Conservation (phyloP, 1,140 invertebrate genomes). For the Zaprionus ornatus region DNA sequence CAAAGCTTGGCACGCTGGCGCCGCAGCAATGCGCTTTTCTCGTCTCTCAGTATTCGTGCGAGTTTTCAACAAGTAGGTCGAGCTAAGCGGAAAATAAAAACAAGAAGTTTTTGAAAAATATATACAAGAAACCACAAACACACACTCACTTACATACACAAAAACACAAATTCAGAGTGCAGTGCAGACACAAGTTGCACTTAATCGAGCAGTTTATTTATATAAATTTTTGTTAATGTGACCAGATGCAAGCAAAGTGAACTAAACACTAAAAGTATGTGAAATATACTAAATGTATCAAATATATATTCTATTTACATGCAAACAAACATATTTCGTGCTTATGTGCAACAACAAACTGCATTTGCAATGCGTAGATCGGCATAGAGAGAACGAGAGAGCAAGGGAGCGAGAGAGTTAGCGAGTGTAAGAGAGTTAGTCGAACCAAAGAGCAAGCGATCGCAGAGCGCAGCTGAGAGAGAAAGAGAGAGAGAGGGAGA, state of each 20-base stretch:
- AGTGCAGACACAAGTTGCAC: not conserved
- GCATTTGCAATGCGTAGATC: constrained; percentile 42
- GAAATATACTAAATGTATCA: not conserved
- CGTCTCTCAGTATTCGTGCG: constrained; percentile 56
- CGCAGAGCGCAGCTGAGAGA: not conserved
- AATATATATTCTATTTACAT: not conserved
- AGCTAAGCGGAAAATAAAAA: constrained; percentile 1
- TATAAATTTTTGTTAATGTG: constrained; percentile 22
- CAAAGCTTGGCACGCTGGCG: constrained; percentile 47
- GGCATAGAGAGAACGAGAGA: not conserved
- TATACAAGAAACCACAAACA: not conserved
- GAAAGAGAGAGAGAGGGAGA: constrained; percentile 3
- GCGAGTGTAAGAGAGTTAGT: not conserved
- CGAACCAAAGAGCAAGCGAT: not conserved
- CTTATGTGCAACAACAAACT: constrained; percentile 12
- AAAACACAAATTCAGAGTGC: not conserved
- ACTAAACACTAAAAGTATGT: constrained; percentile 5
- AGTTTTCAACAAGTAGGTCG: constrained; percentile 65
- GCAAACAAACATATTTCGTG: not conserved
- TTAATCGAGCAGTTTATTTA: not conserved
- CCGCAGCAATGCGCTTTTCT: constrained; percentile 42
- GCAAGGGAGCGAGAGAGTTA: not conserved
- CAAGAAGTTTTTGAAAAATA: constrained; percentile 1
- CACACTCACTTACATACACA: not conserved
- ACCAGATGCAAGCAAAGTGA: constrained; percentile 7